Base-by-base conservation (phyloP, 2,797 vertebrate species). In the Coendou prehensilis region DNA sequence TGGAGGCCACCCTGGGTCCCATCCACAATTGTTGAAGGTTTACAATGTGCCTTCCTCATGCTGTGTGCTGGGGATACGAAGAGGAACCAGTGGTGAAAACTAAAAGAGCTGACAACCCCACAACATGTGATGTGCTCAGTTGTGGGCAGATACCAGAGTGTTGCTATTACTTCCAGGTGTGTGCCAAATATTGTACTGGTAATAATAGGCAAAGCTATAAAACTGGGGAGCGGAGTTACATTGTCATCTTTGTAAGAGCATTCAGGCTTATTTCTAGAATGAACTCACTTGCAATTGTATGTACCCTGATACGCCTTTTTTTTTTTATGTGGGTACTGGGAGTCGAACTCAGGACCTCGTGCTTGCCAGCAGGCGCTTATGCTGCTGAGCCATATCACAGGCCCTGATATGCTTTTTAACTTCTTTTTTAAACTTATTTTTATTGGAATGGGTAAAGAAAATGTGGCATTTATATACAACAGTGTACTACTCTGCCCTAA, bases 1-100 rank as follows among this genome's bases (percentile, higher is more conserved):
- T 0, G 7, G 81, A 82, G 15, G 59, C 33, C 5, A 4, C 76
- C 10, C 41, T 85, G 84, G 89, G 54, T 79, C 91, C 45, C 18
- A 47, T 50, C 64, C 56, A 69, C 90, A 95, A 33, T n/a, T 79
- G 80, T 57, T 52, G 41, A 75, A 96, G 56, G 47, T 50, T 94
- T 83, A 92, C 30, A 88, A 1, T 28, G 22, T 76, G 47, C 15
- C 80, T 2, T 81, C 41, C 28, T 81, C 67, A 9, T 75, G 8
- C 56, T 10, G 54, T 69, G 52, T 75, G 23, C 59, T 87, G 15
- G 47, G 17, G n/a, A 90, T 67, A 37, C 69, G 71, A 87, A 59
- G 30, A 91, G 4, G 67, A 88, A 54, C 6, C 30, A 45, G 30
- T 71, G 30, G 30, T 88, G 67, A 22, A n/a, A 80, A 82, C 8